Evolutionary conservation across 2,888 invertebrate species (phyloP).

Genomic region (Odontomyia ornata): DNA sequence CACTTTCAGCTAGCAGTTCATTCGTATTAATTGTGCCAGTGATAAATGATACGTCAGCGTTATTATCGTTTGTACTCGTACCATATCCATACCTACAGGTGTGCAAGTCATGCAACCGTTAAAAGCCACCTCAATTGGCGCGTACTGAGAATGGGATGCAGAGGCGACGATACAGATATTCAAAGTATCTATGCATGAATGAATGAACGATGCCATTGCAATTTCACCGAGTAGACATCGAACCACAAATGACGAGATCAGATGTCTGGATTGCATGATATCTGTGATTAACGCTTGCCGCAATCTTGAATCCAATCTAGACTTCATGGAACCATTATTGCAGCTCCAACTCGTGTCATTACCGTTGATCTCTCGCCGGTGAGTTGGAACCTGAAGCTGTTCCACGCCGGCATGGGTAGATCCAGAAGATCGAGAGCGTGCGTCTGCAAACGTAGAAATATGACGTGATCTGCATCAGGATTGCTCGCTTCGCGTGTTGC

Average conservation of each 20-base stretch:
- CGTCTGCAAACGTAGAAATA: too few relatives aligned
- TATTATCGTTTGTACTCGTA: too few relatives aligned
- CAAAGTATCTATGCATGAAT: background rate
- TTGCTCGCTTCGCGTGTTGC: too few relatives aligned
- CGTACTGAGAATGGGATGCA: background rate
- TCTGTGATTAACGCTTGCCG: slow-evolving; percentile 10
- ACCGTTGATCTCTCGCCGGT: background rate
- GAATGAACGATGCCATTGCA: background rate
- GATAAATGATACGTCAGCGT: too few relatives aligned
- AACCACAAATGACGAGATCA: slow-evolving; percentile 6
- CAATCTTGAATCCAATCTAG: slow-evolving; percentile 12
- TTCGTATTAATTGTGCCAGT: too few relatives aligned
- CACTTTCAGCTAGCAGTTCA: too few relatives aligned
- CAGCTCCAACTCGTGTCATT: background rate
- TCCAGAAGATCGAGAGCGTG: too few relatives aligned
- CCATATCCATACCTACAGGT: too few relatives aligned
- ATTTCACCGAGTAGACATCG: background rate
- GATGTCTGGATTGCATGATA: slow-evolving; percentile 20
- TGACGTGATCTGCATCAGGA: too few relatives aligned
- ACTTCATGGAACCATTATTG: slow-evolving; percentile 21
- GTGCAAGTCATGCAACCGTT: slow-evolving; percentile 5
- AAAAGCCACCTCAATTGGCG: background rate
- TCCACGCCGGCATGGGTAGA: too few relatives aligned
- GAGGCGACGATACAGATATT: background rate
- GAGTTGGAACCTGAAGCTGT: too few relatives aligned